Evolutionary conservation across 2,888 invertebrate species (phyloP).

Genomic region (Sarcophaga subvicina): DNA sequence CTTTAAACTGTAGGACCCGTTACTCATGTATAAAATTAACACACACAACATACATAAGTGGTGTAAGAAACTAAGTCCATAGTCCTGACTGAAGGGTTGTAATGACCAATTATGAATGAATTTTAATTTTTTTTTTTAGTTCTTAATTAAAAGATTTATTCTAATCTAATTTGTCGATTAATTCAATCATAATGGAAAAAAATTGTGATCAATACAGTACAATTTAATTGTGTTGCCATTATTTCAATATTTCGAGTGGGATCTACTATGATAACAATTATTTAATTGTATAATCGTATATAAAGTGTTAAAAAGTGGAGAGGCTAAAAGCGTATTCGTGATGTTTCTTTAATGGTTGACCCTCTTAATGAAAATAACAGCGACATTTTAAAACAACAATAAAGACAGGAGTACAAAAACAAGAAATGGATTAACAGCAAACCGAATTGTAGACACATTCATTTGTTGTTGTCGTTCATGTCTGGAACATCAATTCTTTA

Average conservation of each 20-base stretch:
- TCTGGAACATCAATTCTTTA: conserved; percentile 62
- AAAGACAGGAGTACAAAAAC: conserved; percentile 17
- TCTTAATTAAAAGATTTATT: no score
- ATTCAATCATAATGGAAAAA: no score
- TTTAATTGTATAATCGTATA: not conserved
- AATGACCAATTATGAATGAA: no score
- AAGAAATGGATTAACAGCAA: conserved; percentile 58
- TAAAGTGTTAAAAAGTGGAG: not conserved
- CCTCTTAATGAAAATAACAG: conserved; percentile 55
- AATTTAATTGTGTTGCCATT: not conserved
- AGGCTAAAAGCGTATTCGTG: conserved; percentile 1
- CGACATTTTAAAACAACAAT: conserved; percentile 41
- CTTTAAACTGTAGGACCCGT: no score
- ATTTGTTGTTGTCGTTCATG: conserved; percentile 65
- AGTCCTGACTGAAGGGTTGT: no score
- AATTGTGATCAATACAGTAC: not conserved
- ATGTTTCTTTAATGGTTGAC: conserved; percentile 23
- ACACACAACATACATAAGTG: no score
- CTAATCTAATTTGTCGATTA: no score
- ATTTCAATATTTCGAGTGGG: not conserved
- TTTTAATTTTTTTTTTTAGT: no score
- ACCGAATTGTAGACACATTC: conserved; percentile 65
- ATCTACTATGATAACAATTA: not conserved
- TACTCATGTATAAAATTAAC: no score
- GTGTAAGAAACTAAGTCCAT: no score